Base-by-base conservation (phyloP, 2,797 vertebrate genomes). In the Bufotes viridis region DNA sequence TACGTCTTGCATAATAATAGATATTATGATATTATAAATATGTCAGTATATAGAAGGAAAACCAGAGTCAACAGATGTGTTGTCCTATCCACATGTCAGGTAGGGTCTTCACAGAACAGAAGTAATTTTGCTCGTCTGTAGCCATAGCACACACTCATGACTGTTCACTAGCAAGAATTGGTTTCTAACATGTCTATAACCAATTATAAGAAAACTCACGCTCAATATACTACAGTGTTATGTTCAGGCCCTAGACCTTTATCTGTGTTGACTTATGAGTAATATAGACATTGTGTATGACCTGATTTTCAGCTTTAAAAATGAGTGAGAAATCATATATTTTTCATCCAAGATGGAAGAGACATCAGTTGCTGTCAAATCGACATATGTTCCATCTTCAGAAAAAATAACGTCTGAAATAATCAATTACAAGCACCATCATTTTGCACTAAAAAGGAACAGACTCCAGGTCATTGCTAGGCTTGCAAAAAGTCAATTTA, bases 381-480 rank as follows among this genome's bases (percentile, higher is more conserved):
- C 57, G n/a, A 63, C 86, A 82, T 82, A 69, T 87, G 86, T 67
- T 92, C 49, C 1, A 12, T 53, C 51, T 74, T 78, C 42, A 51
- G 72, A 42, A 74, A 42, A 49, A 87, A 87, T 74, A 12, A 82
- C 51, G 72, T 78, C 17, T 57, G 15, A 67, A 51, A 82, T 88
- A 79, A 88, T 79, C 42, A 42, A 61, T 80, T 67, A 70, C 87
- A 88, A 34, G 49, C 42, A 22, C 53, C 72, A 34, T 57, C 57
- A 79, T 84, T 84, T 79, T 76, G 15, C 69, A 49, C 20, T 49
- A 34, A 78, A 84, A 84, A 20, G 79, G 29, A 91, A 91, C 89
- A 92, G 92, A 92, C 87, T 63, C 7, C 22, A 22, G 74, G 49
- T 88, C 55, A 78, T 84, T 83, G 26, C 42, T 26, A 74, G 34